Conservation (phyloP, 2,797 vertebrate genomes). For the Amazona ochrocephala region DNA sequence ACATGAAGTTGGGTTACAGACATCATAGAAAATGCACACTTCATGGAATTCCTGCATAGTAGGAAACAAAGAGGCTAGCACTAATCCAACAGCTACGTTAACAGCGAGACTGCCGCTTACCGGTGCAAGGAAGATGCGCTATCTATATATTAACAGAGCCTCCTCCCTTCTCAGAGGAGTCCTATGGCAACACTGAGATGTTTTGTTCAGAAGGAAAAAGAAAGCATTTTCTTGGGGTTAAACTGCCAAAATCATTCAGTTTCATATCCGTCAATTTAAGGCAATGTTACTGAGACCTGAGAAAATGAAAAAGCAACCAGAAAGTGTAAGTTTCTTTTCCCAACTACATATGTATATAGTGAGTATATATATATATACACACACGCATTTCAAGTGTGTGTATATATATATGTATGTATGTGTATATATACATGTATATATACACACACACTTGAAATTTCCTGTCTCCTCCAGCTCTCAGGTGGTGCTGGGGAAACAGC, state of each 20-base stretch:
- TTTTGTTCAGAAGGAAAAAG: slow-evolving; percentile 47
- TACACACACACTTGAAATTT: not conserved
- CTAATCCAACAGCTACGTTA: slow-evolving; percentile 70
- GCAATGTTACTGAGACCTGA: slow-evolving; percentile 75
- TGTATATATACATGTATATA: not conserved
- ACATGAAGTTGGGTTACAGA: slow-evolving; percentile 72
- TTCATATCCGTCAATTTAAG: slow-evolving; percentile 72
- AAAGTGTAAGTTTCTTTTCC: slow-evolving; percentile 12
- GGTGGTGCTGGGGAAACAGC: not conserved
- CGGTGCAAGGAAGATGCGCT: slow-evolving; percentile 35
- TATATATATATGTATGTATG: not conserved
- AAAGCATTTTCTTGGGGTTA: slow-evolving; percentile 49
- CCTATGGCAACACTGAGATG: slow-evolving; percentile 19
- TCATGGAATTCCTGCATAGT: slow-evolving; percentile 89
- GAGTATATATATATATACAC: not conserved
- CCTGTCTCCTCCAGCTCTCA: not conserved
- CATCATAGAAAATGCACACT: slow-evolving; percentile 73
- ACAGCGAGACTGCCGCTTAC: slow-evolving; percentile 66
- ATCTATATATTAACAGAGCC: slow-evolving; percentile 58
- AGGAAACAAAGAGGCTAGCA: slow-evolving; percentile 84
- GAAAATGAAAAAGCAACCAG: slow-evolving; percentile 18
- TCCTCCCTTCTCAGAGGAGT: slow-evolving; percentile 14
- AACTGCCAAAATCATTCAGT: slow-evolving; percentile 41
- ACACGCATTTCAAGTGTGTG: not conserved
- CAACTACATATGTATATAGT: not conserved